Percentiles rank a stretch among this genome's conserved stretches.
Conservation (phyloP, 2,113 vertebrate genomes). For the Osmerus eperlanus region DNA sequence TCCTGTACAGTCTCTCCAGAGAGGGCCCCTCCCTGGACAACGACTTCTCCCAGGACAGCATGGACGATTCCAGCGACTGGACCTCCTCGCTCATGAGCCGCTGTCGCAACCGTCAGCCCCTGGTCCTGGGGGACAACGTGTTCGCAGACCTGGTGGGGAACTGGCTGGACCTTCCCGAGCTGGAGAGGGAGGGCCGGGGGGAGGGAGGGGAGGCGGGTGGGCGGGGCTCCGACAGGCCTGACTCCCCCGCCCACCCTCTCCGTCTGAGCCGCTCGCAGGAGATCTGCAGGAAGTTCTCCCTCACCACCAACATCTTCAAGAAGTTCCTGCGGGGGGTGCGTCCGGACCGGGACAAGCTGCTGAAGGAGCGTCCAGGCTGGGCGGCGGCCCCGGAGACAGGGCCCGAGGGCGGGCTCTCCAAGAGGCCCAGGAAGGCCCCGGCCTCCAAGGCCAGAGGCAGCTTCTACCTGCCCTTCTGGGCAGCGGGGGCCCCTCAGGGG, state of each 20-base stretch:
- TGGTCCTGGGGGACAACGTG: constrained; percentile 92
- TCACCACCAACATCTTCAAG: constrained; percentile 93
- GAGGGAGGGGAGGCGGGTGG: constrained; percentile 56
- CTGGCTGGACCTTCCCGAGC: constrained; percentile 92
- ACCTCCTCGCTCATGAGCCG: constrained; percentile 91
- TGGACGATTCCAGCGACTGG: constrained; percentile 85
- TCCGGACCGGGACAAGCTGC: constrained; percentile 87
- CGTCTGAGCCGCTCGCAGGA: constrained; percentile 79
- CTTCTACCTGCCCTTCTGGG: constrained; percentile 81
- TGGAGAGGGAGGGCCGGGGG: constrained; percentile 72
- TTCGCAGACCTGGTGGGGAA: constrained; percentile 96
- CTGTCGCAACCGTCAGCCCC: constrained; percentile 88
- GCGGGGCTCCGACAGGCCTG: constrained; percentile 51
- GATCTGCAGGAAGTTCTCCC: constrained; percentile 85
- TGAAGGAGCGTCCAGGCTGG: constrained; percentile 93
- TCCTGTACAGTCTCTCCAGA: constrained; percentile 66
- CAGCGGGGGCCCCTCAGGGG: constrained; percentile 69
- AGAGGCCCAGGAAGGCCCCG: constrained; percentile 80
- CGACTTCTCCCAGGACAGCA: constrained; percentile 65
- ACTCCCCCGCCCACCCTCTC: constrained; percentile 64
- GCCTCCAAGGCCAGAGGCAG: constrained; percentile 76
- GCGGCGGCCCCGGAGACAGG: constrained; percentile 70
- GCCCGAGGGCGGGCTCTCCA: constrained; percentile 72
- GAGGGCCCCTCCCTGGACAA: constrained; percentile 71
- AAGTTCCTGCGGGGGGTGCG: constrained; percentile 90